phyloP scores from a whole-genome alignment of 2,888 invertebrate genomes.

The Byasa hedistus region DNA sequence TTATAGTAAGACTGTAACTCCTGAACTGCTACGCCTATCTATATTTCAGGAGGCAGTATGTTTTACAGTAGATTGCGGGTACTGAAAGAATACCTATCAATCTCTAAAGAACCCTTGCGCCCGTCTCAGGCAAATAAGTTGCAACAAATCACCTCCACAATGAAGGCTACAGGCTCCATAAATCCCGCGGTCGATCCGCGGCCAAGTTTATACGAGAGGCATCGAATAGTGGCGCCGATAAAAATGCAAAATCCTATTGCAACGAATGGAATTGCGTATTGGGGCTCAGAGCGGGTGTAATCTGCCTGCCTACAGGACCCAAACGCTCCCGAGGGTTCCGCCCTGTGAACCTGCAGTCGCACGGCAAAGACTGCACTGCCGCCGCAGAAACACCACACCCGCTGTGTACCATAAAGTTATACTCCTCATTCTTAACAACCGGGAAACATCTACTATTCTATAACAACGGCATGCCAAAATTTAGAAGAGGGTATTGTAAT shows the following conservation, averaged over 20 bases:
- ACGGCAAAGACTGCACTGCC: conserved; percentile 48
- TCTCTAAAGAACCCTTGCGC: conserved; percentile 1
- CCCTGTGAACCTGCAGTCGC: conserved; percentile 55
- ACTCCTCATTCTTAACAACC: no score
- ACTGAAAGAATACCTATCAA: background rate
- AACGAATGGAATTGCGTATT: conserved; percentile 75
- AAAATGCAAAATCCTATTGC: conserved; percentile 73
- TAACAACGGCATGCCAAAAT: no score
- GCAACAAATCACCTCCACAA: conserved; percentile 14
- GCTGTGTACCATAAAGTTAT: no score
- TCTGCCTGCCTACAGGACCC: conserved; percentile 74
- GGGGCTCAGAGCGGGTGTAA: conserved; percentile 77
- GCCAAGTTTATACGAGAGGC: conserved; percentile 61
- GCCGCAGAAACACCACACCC: background rate
- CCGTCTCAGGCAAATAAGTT: conserved; percentile 16
- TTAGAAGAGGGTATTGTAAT: no score
- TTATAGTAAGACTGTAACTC: no score
- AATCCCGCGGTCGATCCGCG: conserved; percentile 44
- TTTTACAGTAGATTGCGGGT: no score
- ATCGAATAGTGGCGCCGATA: conserved; percentile 61
- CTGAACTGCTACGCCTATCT: no score
- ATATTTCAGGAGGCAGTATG: no score
- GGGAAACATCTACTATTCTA: no score
- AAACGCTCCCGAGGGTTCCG: conserved; percentile 69
- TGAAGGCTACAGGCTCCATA: conserved; percentile 32